Evolutionary conservation across 2,797 vertebrate genomes (phyloP), one percentile per base, ranked within the genome.

Genomic region (Cirrhinus molitorella): DNA sequence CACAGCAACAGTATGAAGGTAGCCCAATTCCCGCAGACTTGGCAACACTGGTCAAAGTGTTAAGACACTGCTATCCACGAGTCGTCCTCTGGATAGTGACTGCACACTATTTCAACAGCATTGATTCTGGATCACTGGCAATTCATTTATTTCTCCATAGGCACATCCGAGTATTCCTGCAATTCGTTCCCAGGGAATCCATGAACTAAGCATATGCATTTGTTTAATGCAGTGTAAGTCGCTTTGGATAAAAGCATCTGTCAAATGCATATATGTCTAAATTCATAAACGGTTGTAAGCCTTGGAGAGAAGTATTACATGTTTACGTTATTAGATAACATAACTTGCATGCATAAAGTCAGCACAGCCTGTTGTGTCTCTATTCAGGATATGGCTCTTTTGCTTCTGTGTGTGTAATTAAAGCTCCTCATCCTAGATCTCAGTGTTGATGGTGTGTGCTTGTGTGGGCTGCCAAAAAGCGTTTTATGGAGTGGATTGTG

Each of bases 401-500:
- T 21, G 17, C 19, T 37, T 66, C 10, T 4, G 14, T 72, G 51
- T 77, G 34, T 21, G 47, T 8, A 45, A 45, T 14, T 43, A 45
- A 21, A 53, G 47, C 5, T 53, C 17, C 25, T 21, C 47, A 0
- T 51, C 47, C n/a, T 37, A 21, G 49, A 19, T 31, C 25, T 51
- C 5, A 7, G 25, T 31, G 47, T 34, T 23, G 40, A 28, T 53
- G 0, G 17, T 51, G 70, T 53, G 71, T 73, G 8, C 49, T 19
- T 13, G 2, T 73, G 71, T 73, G 70, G 70, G 25, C 28, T 40
- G 51, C 51, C 14, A 59, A 23, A 45, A 76, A 61, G 55, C 10
- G 5, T n/a, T 78, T 78, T 31, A 47, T 49, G 57, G n/a, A 21
- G 57, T 65, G 23, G 63, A 53, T 43, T 77, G 40, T 47, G 63